Conservation (phyloP, 1,140 invertebrate genomes). For the Antheraea pernyi region DNA sequence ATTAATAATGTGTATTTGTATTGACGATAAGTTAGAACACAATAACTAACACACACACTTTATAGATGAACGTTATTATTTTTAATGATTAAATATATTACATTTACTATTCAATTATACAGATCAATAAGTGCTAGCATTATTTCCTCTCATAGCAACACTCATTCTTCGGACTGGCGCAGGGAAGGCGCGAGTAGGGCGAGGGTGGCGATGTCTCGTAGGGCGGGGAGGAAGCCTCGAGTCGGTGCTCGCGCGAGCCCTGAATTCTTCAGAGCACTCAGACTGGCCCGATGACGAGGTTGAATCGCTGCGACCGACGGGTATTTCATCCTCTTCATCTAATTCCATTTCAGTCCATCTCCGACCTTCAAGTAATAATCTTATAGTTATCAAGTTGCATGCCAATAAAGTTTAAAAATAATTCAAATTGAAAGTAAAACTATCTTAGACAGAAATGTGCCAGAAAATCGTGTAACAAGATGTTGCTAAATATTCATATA, state of each 20-base stretch:
- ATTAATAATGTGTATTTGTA: no score
- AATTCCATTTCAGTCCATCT: constrained; percentile 61
- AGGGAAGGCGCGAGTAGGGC: constrained; percentile 28
- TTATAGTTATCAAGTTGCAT: no score
- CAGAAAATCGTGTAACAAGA: no score
- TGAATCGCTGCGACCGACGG: constrained; percentile 53
- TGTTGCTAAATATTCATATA: no score
- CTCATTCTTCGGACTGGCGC: constrained; percentile 58
- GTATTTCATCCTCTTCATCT: constrained; percentile 48
- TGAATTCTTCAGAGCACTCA: constrained; percentile 50
- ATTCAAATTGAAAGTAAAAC: no score
- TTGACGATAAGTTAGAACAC: no score
- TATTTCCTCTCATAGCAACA: constrained; percentile 66
- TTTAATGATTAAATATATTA: background rate
- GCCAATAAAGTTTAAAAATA: no score
- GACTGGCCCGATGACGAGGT: constrained; percentile 52
- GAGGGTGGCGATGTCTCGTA: constrained; percentile 48
- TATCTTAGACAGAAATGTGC: no score
- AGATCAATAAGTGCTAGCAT: constrained; percentile 51
- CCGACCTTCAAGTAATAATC: constrained; percentile 32
- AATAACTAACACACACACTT: no score
- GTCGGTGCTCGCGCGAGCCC: constrained; percentile 66
- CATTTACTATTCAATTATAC: constrained; percentile 1
- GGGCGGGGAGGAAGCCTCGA: constrained; percentile 62
- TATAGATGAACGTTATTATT: no score